A percentile compares a stretch with the other conserved stretches of the same genome.
Evolutionary conservation across 2,888 invertebrate species (phyloP).

Genomic region (Tineola bisselliella): DNA sequence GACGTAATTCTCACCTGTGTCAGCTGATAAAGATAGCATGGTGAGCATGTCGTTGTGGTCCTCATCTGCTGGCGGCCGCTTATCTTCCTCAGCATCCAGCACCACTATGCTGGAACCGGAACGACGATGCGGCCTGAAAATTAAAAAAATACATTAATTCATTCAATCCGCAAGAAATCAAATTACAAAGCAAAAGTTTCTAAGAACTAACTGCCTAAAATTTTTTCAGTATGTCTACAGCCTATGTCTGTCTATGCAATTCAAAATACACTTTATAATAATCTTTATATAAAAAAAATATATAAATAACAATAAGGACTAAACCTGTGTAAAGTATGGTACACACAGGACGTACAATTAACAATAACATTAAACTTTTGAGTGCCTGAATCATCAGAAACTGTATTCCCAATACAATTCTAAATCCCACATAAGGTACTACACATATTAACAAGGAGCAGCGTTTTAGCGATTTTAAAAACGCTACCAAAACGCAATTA

Average conservation of each 20-base stretch:
- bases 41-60: slow-evolving; percentile 81
- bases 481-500: no score
- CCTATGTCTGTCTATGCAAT: no score
- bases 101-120: slow-evolving; percentile 85
- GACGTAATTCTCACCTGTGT: slow-evolving; percentile 56
- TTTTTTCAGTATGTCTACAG: no score
- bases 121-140: slow-evolving; percentile 80
- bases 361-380: background rate
- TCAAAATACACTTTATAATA: no score
- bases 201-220: no score
- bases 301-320: no score
- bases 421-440: background rate
- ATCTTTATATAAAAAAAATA: no score
- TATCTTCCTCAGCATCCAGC: slow-evolving; percentile 77
- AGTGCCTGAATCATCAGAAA: background rate
- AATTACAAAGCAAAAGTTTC: no score
- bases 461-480: no score
- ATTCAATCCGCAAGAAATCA: no score
- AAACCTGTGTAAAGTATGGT: background rate
- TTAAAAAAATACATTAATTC: background rate
- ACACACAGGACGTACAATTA: background rate
- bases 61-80: slow-evolving; percentile 64
- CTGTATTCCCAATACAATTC: background rate
- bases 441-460: background rate
- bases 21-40: slow-evolving; percentile 75